Conservation (phyloP, 1,140 invertebrate species). For the Lanistes nyassanus region DNA sequence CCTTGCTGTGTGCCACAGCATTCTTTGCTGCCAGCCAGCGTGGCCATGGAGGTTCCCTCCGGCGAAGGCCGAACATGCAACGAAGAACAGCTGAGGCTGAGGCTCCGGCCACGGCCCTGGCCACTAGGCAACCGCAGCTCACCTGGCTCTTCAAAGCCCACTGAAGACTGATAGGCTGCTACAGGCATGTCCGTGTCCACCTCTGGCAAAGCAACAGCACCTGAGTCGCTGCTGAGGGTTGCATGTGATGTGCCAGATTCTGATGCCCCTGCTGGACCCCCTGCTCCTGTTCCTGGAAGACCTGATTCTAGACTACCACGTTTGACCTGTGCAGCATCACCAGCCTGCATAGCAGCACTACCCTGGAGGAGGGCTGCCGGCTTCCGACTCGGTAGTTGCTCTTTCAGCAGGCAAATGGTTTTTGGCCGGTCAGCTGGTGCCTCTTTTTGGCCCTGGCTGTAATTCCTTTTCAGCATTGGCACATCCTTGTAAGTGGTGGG, state of each 20-base stretch:
- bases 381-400: background rate
- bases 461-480: background rate
- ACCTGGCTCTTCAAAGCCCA: background rate
- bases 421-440: background rate
- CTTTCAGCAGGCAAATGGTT: background rate
- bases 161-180: conserved; percentile 6
- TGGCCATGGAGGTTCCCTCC: conserved; percentile 29
- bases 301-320: conserved; percentile 10
- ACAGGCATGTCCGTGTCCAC: conserved; percentile 53
- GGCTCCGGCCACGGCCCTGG: conserved; percentile 16
- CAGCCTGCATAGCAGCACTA: conserved; percentile 5
- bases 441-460: background rate
- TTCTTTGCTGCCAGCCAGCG: conserved; percentile 12
- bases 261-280: conserved; percentile 6
- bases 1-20: conserved; percentile 11
- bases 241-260: conserved; percentile 22
- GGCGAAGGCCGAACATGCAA: conserved; percentile 13
- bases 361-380: background rate
- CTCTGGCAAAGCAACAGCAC: conserved; percentile 43
- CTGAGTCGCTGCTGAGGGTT: background rate
- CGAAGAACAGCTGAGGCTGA: conserved; percentile 21
- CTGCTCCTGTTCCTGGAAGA: conserved; percentile 7
- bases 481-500: background rate
- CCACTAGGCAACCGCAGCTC: background rate
- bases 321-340: conserved; percentile 20